phyloP scores from a whole-genome alignment of 2,797 vertebrate genomes.

The Syndactyla subalaris region DNA sequence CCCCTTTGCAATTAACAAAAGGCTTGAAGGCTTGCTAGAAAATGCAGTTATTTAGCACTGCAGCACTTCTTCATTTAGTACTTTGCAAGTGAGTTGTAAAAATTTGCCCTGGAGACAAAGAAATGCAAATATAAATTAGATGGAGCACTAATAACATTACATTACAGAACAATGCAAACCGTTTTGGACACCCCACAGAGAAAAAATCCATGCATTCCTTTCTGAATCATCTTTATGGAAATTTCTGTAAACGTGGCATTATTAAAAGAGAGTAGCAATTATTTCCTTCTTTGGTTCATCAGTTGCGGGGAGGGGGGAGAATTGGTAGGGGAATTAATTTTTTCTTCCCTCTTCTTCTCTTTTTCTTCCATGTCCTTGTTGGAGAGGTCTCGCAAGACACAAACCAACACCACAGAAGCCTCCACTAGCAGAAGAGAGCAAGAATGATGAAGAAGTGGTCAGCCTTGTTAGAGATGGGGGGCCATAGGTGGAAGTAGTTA shows the following conservation, averaged over 20 bases:
- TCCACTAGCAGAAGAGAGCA: neutral
- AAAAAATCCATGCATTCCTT: constrained; percentile 74
- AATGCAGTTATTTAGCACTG: constrained; percentile 12
- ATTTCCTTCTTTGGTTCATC: constrained; percentile 81
- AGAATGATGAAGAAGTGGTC: constrained; percentile 40
- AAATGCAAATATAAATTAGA: constrained; percentile 77
- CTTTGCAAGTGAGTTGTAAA: constrained; percentile 72
- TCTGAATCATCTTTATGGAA: constrained; percentile 80
- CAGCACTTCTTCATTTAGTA: constrained; percentile 57
- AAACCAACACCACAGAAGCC: constrained; percentile 7
- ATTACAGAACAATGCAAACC: constrained; percentile 78
- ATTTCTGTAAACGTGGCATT: constrained; percentile 78
- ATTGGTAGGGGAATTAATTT: constrained; percentile 49
- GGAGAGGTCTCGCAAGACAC: constrained; percentile 20
- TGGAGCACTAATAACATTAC: constrained; percentile 76
- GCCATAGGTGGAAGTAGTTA: constrained; percentile 58
- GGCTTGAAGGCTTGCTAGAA: constrained; percentile 33
- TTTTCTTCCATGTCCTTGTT: constrained; percentile 59
- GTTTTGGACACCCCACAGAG: constrained; percentile 75
- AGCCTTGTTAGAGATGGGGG: constrained; percentile 43
- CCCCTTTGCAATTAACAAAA: neutral
- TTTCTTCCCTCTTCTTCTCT: constrained; percentile 54
- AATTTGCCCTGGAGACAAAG: constrained; percentile 77
- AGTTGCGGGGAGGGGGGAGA: constrained; percentile 62
- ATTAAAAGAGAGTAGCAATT: constrained; percentile 81